Evolutionary conservation across 1,140 invertebrate species (phyloP), one percentile per base, ranked within the genome.

Genomic region (Catajapyx aquilonaris): DNA sequence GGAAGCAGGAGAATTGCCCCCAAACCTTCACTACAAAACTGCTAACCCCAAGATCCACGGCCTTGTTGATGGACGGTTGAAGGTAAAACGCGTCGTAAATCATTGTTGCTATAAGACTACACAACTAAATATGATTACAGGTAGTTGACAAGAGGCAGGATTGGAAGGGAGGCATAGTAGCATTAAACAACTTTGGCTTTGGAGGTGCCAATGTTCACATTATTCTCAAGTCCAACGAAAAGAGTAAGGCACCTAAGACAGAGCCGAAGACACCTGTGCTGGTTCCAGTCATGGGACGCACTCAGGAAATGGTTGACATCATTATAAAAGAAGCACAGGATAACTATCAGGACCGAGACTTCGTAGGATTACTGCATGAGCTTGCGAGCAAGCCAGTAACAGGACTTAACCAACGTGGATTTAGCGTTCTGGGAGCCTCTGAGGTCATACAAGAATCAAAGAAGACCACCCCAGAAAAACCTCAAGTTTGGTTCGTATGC

Each of bases 401-500:
- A 34, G 20, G 39, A 35, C 17, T 49, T 60, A 44, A 50, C 53
- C 1, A 60, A 52, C 44, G 45, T 59, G 35, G 62, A 59, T 13
- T 62, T 46, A 40, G 51, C 53, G 11, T 35, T 64, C 21, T 20
- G 20, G 10, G 21, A n/a, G 22, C n/a, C 11, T 3, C 10, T 35
- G 15, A 20, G 11, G 33, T 36, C 13, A 19, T 33, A 5, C 34
- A 34, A 9, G 18, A 41, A 21, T 40, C 19, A 16, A 16, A 32
- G 45, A 40, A 32, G 55, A 55, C 30, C 5, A 34, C 44, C 48
- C 33, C 44, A 41, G 38, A 52, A 48, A 39, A 51, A 49, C 48
- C 60, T 28, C 62, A 63, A 25, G 50, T 73, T 10, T 76, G 71
- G 65, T 76, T 64, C 50, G 59, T 76, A 15, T 78, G 71, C 50